Evolutionary conservation across 2,113 vertebrate species (phyloP), one percentile per base, ranked within the genome.

Genomic region (Nanger granti): DNA sequence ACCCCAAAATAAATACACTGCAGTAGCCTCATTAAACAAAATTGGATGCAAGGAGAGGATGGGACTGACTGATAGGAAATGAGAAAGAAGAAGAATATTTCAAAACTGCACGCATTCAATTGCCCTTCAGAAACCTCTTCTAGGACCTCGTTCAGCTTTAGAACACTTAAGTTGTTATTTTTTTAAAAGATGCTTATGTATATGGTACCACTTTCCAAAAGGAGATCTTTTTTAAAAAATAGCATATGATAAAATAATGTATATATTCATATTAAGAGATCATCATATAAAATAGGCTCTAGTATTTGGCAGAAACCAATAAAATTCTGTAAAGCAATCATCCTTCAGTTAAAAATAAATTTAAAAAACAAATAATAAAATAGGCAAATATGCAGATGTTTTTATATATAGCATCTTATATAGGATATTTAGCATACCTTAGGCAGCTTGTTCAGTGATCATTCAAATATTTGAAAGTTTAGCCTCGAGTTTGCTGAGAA

Each of bases 11-110:
- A 98, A 98, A 98, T 96, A 97, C 94, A 94, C 94, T 87, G 92
- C 98, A 98, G 97, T 90, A 96, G 97, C 87, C 98, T 97, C 97
- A 98, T 98, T 98, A 98, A 97, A 82, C 87, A 92, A 97, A 98
- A 98, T 98, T 96, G 94, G 97, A 97, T 96, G 89, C 96, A 93
- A 89, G 86, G 88, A 92, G 86, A 94, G 93, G 91, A 96, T 96
- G 94, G 92, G 86, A 41, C 73, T 93, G 92, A 87, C 73, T 93
- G 97, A 95, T 93, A 97, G 97, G 96, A 98, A 98, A 94, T 95
- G 91, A 96, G 89, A 59, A 83, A 96, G 86, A 96, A 97, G 93
- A 55, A 97, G 83, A 59, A 34, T 90, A 89, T 97, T 92, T 97
- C 83, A 92, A 95, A 95, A 90, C 92, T 60, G 84, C 73, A 92